Evolutionary conservation across 2,797 vertebrate genomes (phyloP).

Genomic region (Tangara arthus): DNA sequence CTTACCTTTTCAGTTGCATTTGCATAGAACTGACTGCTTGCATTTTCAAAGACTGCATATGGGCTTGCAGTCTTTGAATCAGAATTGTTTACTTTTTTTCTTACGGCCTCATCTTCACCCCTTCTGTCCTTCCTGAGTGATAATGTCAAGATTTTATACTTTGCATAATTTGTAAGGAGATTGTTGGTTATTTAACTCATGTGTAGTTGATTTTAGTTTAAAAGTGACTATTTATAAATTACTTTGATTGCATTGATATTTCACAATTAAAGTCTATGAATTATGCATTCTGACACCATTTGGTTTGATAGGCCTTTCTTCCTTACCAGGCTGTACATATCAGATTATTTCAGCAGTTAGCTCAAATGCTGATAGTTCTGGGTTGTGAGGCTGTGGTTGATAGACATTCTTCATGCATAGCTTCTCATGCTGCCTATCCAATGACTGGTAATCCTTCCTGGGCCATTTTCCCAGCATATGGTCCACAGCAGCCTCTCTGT

Average conservation of each 20-base stretch:
- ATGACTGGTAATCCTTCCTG: not conserved
- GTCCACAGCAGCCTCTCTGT: slow-evolving; percentile 35
- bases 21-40: not conserved
- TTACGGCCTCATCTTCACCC: not conserved
- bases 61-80: not conserved
- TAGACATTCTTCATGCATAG: not conserved
- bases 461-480: slow-evolving; percentile 22
- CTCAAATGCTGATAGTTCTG: not conserved
- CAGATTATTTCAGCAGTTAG: not conserved
- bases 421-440: not conserved
- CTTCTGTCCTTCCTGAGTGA: not conserved
- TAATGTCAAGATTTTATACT: not conserved
- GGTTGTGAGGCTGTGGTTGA: not conserved
- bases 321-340: not conserved
- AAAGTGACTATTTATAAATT: not conserved
- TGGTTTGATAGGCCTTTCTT: not conserved
- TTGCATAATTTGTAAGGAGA: not conserved
- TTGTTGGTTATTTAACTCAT: not conserved
- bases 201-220: not conserved
- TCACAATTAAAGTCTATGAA: not conserved
- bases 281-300: not conserved
- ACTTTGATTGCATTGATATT: not conserved
- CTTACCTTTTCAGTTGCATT: not conserved
- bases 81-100: not conserved
- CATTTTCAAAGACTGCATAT: not conserved